Base-by-base conservation (phyloP, 2,888 invertebrate genomes). In the Doris montereyensis region DNA sequence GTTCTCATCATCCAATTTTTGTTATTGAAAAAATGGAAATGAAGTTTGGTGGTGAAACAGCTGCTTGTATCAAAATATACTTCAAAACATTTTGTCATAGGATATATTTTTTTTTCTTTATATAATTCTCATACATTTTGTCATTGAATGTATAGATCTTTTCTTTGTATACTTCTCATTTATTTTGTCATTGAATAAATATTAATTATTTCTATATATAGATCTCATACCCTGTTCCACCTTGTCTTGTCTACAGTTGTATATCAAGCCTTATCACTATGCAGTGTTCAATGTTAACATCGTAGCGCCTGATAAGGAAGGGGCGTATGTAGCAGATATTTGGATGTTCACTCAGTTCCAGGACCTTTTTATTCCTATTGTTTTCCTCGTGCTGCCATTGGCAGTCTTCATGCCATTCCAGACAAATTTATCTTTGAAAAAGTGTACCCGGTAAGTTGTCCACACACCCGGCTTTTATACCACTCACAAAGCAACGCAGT, bases 301-400 rank as follows among this genome's bases (percentile, higher is more conserved):
- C 13, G 93, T 94, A 83, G 94, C 95, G 68, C 94, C 95, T 0
- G 93, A 93, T 85, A 92, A 93, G 3, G 95, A 96, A 85, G 94
- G 94, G 75, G 93, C 93, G 79, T 94, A 94, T 85, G 93, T 93
- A 85, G 95, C 94, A 52, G 94, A 94, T 86, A 93, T 96, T 10
- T 94, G 94, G 86, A 93, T 96, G n/a, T 93, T 94, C 89, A 96
- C 96, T 68, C 89, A 91, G 81, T 92, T 86, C 30, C 86, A 91
- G 90, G 86, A 88, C 84, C 93, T 95, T 74, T 94, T 93, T 76
- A 93, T 95, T 79, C 94, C 95, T n/a, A 94, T 96, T 78, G 93
- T 94, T 83, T 95, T 96, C 90, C 93, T n/a, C n/a, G 94, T 86
- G 94, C 95, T n/a, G 94, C 95, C 0, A 93, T 94, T 85, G 96